These are phyloP conservation scores for Ictalurus punctatus DNA, from an alignment of 2,113 vertebrate genomes.

Conservation along the genomic window DNA sequence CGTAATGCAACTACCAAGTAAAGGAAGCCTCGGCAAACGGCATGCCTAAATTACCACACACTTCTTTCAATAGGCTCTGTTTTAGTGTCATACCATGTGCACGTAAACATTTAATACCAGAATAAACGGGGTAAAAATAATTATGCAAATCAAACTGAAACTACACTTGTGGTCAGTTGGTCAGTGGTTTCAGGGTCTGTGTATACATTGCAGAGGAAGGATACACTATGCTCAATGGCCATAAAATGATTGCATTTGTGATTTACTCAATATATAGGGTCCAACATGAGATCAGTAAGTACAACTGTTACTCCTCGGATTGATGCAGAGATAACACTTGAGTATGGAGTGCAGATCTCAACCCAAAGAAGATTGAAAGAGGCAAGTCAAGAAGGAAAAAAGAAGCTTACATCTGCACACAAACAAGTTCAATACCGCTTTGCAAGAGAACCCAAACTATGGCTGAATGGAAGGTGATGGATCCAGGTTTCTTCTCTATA, in stretches of 20 bases:
- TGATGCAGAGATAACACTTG: background rate
- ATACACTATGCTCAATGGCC: background rate
- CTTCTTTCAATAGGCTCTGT: no score
- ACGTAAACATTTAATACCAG: background rate
- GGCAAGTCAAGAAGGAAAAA: background rate
- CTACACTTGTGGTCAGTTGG: background rate
- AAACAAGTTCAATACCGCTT: background rate
- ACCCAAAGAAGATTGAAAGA: background rate
- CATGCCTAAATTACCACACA: background rate
- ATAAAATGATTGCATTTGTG: background rate
- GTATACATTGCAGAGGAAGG: background rate
- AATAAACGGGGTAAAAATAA: background rate
- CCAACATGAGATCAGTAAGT: background rate
- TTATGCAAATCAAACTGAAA: background rate
- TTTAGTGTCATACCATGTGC: background rate
- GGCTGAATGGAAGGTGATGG: background rate
- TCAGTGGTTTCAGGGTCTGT: background rate
- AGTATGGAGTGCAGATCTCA: background rate
- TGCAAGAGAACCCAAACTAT: background rate
- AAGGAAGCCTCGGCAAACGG: background rate
- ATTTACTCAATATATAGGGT: background rate
- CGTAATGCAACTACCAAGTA: background rate
- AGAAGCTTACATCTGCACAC: background rate
- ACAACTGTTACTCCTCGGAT: background rate
- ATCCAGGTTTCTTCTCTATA: background rate